Evolutionary conservation across 2,113 vertebrate species (phyloP).

Genomic region (Microtus richardsoni): DNA sequence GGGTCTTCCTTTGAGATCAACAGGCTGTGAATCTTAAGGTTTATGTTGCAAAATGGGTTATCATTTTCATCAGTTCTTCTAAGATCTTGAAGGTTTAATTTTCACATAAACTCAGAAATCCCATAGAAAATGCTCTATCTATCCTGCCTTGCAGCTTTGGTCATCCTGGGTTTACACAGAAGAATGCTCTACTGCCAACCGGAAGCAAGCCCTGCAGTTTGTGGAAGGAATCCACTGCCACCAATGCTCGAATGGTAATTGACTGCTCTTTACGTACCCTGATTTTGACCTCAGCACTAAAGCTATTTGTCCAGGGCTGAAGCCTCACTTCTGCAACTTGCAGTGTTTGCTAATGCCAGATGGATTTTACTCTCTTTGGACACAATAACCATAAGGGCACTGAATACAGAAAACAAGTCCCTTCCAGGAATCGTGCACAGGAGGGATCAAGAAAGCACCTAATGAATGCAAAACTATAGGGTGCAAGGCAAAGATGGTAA

Average conservation of each 20-base stretch:
- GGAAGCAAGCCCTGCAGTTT: neutral
- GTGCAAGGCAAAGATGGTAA: neutral
- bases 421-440: no score
- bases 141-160: neutral
- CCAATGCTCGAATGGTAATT: neutral
- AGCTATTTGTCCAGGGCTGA: no score
- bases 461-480: neutral
- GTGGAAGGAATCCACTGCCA: neutral
- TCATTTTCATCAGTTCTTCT: constrained; percentile 57
- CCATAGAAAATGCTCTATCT: constrained; percentile 44
- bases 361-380: neutral
- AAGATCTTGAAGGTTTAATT: constrained; percentile 63
- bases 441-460: neutral
- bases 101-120: constrained; percentile 51
- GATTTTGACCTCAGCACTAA: neutral
- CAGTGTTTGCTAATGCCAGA: accelerated
- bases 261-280: neutral
- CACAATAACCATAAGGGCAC: neutral
- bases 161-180: constrained; percentile 53
- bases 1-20: neutral
- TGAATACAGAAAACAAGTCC: neutral
- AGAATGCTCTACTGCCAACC: neutral
- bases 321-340: no score
- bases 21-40: neutral
- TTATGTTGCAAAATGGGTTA: neutral